A percentile compares a stretch with the other conserved stretches of the same genome.
These are phyloP conservation scores for Cydia strobilella DNA, from an alignment of 1,140 invertebrate genomes.

Conservation along the genomic window DNA sequence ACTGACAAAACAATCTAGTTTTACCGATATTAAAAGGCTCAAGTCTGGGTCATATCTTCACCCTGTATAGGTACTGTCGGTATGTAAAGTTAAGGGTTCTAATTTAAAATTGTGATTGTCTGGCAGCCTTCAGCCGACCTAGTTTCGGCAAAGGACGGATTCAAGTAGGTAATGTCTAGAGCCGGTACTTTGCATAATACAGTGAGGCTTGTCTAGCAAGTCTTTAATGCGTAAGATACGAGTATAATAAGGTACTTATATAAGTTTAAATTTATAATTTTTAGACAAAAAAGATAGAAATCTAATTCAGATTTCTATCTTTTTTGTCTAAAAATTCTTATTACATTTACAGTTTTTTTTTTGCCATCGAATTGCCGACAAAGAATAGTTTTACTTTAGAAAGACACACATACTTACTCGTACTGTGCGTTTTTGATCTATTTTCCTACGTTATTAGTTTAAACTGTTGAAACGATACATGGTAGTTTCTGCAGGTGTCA, in stretches of 20 bases:
- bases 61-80: neutral
- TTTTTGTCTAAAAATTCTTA: neutral
- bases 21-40: too few relatives aligned
- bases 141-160: slow-evolving; percentile 71
- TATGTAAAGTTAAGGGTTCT: slow-evolving; percentile 45
- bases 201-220: slow-evolving; percentile 66
- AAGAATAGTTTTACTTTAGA: too few relatives aligned
- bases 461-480: too few relatives aligned
- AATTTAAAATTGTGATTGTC: slow-evolving; percentile 78
- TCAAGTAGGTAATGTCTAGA: slow-evolving; percentile 71
- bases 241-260: neutral
- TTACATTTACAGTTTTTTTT: too few relatives aligned
- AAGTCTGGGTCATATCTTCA: neutral
- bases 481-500: too few relatives aligned
- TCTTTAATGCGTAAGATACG: slow-evolving; percentile 35
- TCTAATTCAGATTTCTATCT: too few relatives aligned
- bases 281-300: neutral
- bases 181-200: slow-evolving; percentile 65
- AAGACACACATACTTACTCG: too few relatives aligned
- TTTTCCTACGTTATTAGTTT: too few relatives aligned
- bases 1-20: too few relatives aligned
- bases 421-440: too few relatives aligned
- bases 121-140: slow-evolving; percentile 68
- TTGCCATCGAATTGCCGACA: too few relatives aligned
- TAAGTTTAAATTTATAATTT: neutral